These are phyloP conservation scores for Trachelipus rathkii DNA, from an alignment of 1,140 invertebrate species.

Conservation along the genomic window DNA sequence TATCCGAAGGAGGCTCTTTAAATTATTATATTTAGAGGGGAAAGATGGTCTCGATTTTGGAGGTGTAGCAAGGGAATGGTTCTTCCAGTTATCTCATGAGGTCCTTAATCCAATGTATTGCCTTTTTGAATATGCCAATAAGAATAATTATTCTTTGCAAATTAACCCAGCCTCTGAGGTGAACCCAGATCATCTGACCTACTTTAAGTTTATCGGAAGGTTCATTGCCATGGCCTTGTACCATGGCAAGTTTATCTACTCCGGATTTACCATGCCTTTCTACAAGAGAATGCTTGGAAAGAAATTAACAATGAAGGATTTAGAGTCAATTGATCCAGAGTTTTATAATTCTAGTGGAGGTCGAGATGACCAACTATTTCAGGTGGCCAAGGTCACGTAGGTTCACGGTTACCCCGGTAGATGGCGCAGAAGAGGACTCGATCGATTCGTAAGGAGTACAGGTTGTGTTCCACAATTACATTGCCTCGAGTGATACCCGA, in stretches of 20 bases:
- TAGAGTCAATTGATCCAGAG: constrained; percentile 97
- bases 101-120: constrained; percentile 99
- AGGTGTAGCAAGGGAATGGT: no score
- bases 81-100: constrained; percentile 98
- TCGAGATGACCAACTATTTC: no score
- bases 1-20: no score
- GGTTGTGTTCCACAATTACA: no score
- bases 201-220: constrained; percentile 98
- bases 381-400: no score
- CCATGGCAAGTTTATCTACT: constrained; percentile 98
- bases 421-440: no score
- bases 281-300: constrained; percentile 99
- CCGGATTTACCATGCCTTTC: constrained; percentile 98
- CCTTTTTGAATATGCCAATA: constrained; percentile 97
- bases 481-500: no score
- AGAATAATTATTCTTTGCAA: constrained; percentile 97
- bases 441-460: no score
- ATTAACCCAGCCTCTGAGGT: constrained; percentile 99
- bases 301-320: constrained; percentile 95
- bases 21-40: no score
- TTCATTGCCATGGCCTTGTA: constrained; percentile 99
- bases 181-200: constrained; percentile 97
- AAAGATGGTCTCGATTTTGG: no score
- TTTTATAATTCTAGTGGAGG: constrained; percentile 99
- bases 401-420: no score